phyloP scores from a whole-genome alignment of 2,113 vertebrate species.

The Heloderma charlesbogerti region DNA sequence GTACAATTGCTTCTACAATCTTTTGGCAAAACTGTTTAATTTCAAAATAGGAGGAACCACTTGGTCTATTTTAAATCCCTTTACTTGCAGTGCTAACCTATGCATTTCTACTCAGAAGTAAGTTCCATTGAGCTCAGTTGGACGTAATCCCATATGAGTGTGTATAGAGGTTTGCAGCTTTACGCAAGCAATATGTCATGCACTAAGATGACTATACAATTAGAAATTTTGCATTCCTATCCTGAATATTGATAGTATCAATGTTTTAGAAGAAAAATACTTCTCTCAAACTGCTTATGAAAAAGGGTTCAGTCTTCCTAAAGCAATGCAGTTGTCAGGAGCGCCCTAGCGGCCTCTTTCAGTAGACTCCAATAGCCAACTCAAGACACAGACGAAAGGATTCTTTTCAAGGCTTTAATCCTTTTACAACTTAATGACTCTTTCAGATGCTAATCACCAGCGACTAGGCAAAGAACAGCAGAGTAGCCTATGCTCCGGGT shows the following conservation, averaged over 20 bases:
- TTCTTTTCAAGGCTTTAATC: too few species aligned
- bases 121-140: too few species aligned
- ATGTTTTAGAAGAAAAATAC: not conserved
- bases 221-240: not conserved
- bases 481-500: too few species aligned
- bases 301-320: not conserved
- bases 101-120: not conserved
- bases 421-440: too few species aligned
- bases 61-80: constrained; percentile 50
- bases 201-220: constrained; percentile 27
- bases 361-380: too few species aligned
- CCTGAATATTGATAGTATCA: not conserved
- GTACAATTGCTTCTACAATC: not conserved
- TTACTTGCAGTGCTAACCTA: constrained; percentile 8
- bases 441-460: too few species aligned
- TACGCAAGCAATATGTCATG: constrained; percentile 49
- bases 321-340: not conserved
- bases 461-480: too few species aligned
- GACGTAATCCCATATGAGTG: not conserved
- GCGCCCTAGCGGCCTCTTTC: too few species aligned
- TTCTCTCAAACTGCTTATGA: not conserved
- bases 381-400: too few species aligned
- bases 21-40: constrained; percentile 37
- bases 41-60: constrained; percentile 44
- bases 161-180: not conserved